Percentiles rank a stretch among this genome's conserved stretches.
These are phyloP conservation scores for Synanthedon myopaeformis DNA, from an alignment of 2,888 invertebrate genomes.

Conservation along the genomic window DNA sequence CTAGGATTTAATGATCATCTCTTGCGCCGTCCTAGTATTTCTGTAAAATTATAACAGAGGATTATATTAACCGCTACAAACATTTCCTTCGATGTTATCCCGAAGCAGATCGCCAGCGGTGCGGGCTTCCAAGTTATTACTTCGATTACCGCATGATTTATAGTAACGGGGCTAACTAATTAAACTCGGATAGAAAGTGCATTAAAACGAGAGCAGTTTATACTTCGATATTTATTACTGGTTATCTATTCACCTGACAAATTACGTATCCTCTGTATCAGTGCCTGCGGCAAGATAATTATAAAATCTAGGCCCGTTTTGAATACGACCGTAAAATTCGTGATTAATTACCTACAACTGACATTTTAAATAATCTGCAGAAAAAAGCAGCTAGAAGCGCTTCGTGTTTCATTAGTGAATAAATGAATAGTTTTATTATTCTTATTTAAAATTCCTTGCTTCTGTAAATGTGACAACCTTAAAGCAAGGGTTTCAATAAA, in stretches of 20 bases:
- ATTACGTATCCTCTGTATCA: neutral
- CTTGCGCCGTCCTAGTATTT: too few species aligned
- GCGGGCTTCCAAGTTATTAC: slow-evolving; percentile 10
- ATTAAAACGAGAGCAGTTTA: slow-evolving; percentile 13
- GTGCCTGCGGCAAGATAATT: neutral
- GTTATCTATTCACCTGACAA: neutral
- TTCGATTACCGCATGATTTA: slow-evolving; percentile 24
- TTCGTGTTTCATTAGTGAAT: too few species aligned
- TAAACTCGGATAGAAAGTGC: slow-evolving; percentile 16
- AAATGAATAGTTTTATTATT: too few species aligned
- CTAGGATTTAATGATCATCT: too few species aligned
- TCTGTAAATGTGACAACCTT: too few species aligned
- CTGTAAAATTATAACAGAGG: neutral
- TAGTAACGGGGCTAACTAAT: slow-evolving; percentile 19
- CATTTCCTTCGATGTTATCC: neutral
- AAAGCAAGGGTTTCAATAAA: too few species aligned
- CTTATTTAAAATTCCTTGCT: too few species aligned
- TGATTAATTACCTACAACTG: too few species aligned
- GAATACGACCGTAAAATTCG: too few species aligned
- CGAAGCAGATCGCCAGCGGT: slow-evolving; percentile 7
- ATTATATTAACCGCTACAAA: neutral
- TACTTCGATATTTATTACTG: neutral
- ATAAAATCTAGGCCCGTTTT: neutral
- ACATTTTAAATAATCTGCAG: too few species aligned
- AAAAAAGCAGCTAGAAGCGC: too few species aligned